Evolutionary conservation across 2,888 invertebrate species (phyloP).

Genomic region (Xanthia icteritia): DNA sequence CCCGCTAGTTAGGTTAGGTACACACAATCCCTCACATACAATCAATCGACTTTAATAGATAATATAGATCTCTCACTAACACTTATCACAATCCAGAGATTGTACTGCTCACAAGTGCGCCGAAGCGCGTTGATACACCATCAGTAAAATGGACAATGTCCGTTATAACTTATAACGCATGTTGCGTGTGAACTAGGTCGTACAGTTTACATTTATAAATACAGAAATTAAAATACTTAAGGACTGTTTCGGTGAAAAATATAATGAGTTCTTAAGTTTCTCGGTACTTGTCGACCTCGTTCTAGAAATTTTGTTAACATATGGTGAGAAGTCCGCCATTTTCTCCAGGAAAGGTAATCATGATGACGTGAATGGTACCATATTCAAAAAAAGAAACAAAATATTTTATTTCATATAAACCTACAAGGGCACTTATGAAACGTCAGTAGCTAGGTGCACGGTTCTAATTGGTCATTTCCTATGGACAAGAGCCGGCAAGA

Average conservation of each 20-base stretch:
- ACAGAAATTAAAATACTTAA: slow-evolving; percentile 5
- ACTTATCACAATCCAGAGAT: too few relatives aligned
- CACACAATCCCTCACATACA: background rate
- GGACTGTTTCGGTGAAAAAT: background rate
- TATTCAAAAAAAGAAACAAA: too few relatives aligned
- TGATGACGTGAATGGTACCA: background rate
- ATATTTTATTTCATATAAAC: too few relatives aligned
- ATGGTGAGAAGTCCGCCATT: background rate
- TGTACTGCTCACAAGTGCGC: too few relatives aligned
- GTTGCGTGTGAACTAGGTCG: background rate
- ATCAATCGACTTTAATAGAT: background rate
- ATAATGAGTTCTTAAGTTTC: slow-evolving; percentile 6
- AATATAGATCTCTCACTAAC: too few relatives aligned
- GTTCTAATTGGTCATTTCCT: too few relatives aligned
- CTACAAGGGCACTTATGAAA: too few relatives aligned
- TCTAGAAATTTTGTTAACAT: slow-evolving; percentile 15
- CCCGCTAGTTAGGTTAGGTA: background rate
- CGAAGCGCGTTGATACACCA: background rate
- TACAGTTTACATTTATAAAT: background rate
- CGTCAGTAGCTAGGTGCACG: too few relatives aligned
- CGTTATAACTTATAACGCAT: background rate
- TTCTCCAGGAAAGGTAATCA: background rate
- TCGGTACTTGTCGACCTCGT: slow-evolving; percentile 7
- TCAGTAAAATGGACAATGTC: background rate
- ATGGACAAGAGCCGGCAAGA: too few relatives aligned